These are phyloP conservation scores for Sciaenops ocellatus DNA, from an alignment of 2,797 vertebrate species.

Conservation along the genomic window DNA sequence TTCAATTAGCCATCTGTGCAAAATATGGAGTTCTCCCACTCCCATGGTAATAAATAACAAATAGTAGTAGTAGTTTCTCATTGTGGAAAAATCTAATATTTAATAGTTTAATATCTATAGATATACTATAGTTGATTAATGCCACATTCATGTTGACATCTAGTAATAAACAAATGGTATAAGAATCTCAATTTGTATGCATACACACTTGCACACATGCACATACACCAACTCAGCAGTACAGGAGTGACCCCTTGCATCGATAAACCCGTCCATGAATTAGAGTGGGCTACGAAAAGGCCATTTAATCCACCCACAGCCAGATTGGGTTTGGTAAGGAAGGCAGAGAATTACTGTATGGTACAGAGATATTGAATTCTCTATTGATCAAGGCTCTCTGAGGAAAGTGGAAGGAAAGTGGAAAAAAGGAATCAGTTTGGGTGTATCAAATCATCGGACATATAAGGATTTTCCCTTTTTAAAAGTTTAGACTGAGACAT, in stretches of 20 bases:
- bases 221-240: conserved; percentile 30
- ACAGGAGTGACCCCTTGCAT: conserved; percentile 28
- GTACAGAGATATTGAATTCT: conserved; percentile 60
- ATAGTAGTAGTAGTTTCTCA: not conserved
- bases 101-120: not conserved
- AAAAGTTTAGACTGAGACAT: not conserved
- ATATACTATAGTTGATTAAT: conserved; percentile 7
- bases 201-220: not conserved
- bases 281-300: conserved; percentile 44
- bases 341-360: conserved; percentile 57
- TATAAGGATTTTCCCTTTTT: not conserved
- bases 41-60: not conserved
- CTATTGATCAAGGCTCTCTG: conserved; percentile 58
- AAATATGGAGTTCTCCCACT: not conserved
- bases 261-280: conserved; percentile 62
- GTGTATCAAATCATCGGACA: not conserved
- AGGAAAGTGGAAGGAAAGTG: conserved; percentile 34
- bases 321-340: conserved; percentile 38
- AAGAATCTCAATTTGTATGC: conserved; percentile 11
- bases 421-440: not conserved
- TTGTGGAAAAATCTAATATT: not conserved
- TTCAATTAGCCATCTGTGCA: conserved; percentile 23
- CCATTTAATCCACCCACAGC: conserved; percentile 54
- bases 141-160: not conserved
- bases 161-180: conserved; percentile 1